phyloP scores from a whole-genome alignment of 2,888 invertebrate species.

The Apodemia duryi region DNA sequence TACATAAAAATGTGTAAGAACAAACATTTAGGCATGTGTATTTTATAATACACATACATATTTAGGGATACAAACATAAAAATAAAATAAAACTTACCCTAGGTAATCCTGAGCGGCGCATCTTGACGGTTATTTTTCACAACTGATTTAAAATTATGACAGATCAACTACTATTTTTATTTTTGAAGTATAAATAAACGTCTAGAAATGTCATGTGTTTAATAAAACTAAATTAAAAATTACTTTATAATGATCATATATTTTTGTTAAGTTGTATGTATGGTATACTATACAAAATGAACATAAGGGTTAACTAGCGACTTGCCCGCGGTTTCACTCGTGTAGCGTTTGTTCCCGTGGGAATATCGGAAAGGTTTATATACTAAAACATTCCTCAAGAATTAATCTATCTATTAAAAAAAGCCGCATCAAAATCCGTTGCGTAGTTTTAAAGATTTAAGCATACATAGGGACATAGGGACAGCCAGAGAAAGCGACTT shows the following conservation, averaged over 20 bases:
- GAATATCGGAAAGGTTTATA: no score
- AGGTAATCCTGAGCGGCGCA: conserved; percentile 24
- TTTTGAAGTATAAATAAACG: conserved; percentile 18
- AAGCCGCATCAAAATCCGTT: no score
- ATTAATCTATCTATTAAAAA: no score
- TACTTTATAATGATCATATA: conserved; percentile 20
- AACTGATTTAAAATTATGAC: conserved; percentile 26
- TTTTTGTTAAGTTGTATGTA: conserved; percentile 22
- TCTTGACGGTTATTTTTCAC: conserved; percentile 25
- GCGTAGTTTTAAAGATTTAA: no score
- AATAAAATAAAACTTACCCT: conserved; percentile 24
- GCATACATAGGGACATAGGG: no score
- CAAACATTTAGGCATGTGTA: no score
- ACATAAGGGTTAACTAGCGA: conserved; percentile 7
- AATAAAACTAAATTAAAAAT: conserved; percentile 9
- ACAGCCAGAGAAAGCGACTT: no score
- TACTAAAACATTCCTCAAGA: no score
- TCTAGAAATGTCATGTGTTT: conserved; percentile 17
- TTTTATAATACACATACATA: conserved; percentile 15
- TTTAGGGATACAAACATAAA: conserved; percentile 17
- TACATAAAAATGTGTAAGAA: no score
- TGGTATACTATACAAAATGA: conserved; percentile 23
- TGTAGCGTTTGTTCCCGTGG: no score
- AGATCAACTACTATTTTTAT: conserved; percentile 19
- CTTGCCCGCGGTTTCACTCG: no score